Percentiles rank a stretch among this genome's conserved stretches.
Evolutionary conservation across 2,888 invertebrate species (phyloP).

Genomic region (Apodemia duryi): DNA sequence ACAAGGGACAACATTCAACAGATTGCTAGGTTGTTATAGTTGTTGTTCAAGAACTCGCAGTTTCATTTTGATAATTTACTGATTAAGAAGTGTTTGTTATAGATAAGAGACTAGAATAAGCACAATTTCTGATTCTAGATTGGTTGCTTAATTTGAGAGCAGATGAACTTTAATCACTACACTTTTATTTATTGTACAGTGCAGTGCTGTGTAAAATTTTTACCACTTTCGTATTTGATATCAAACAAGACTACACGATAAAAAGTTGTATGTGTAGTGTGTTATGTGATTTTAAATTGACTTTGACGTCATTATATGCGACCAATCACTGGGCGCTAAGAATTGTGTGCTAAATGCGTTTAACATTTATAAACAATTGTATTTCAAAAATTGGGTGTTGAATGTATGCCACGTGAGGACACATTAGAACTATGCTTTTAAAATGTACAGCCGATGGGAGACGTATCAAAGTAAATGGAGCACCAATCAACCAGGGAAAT

Average conservation of each 20-base stretch:
- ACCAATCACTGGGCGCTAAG: slow-evolving; percentile 60
- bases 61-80: slow-evolving; percentile 5
- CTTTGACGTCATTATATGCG: slow-evolving; percentile 67
- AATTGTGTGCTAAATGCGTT: slow-evolving; percentile 47
- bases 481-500: slow-evolving; percentile 60
- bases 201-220: slow-evolving; percentile 45
- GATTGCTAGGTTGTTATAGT: background rate
- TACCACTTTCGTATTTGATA: slow-evolving; percentile 36
- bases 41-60: background rate
- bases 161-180: background rate
- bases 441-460: slow-evolving; percentile 76
- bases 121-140: background rate
- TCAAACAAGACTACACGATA: slow-evolving; percentile 38
- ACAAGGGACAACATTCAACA: background rate
- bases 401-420: slow-evolving; percentile 57
- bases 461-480: slow-evolving; percentile 72
- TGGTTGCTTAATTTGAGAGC: background rate
- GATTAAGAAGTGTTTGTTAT: slow-evolving; percentile 8
- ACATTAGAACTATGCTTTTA: slow-evolving; percentile 65
- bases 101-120: background rate
- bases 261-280: slow-evolving; percentile 49
- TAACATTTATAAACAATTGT: slow-evolving; percentile 47
- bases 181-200: slow-evolving; percentile 32
- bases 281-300: slow-evolving; percentile 55
- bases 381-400: slow-evolving; percentile 44